Evolutionary conservation across 2,888 invertebrate genomes (phyloP).

Genomic region (Archaeoteleia sp.): DNA sequence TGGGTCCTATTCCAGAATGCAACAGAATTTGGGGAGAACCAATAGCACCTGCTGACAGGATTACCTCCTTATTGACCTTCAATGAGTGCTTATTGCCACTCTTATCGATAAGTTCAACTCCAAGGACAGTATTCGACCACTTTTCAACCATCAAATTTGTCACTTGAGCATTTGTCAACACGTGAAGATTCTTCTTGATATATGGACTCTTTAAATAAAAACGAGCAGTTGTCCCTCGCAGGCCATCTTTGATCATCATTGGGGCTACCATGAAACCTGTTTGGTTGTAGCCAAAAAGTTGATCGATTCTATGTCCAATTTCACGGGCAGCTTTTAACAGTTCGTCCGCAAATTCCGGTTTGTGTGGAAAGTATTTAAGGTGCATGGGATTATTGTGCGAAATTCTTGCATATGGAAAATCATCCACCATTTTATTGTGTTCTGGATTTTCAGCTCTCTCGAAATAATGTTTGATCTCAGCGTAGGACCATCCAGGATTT

Average conservation of each 20-base stretch:
- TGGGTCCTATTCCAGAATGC: constrained; percentile 77
- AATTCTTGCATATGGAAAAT: constrained; percentile 41
- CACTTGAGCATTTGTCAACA: constrained; percentile 76
- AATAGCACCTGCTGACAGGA: constrained; percentile 77
- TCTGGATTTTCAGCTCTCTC: constrained; percentile 76
- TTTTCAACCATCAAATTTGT: constrained; percentile 69
- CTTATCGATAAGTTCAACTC: constrained; percentile 75
- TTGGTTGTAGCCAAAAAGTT: constrained; percentile 63
- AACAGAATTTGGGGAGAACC: constrained; percentile 77
- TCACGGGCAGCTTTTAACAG: constrained; percentile 68
- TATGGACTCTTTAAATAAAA: constrained; percentile 75
- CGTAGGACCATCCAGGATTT: constrained; percentile 78
- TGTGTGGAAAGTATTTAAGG: constrained; percentile 68
- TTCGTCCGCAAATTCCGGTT: constrained; percentile 64
- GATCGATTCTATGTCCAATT: constrained; percentile 69
- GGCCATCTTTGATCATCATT: constrained; percentile 73
- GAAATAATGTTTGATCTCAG: constrained; percentile 75
- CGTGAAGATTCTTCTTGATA: constrained; percentile 74
- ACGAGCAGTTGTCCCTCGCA: constrained; percentile 76
- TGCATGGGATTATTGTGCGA: constrained; percentile 63
- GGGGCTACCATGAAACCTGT: constrained; percentile 75
- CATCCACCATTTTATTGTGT: constrained; percentile 58
- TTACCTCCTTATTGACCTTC: constrained; percentile 75
- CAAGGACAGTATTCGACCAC: constrained; percentile 77
- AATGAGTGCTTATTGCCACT: constrained; percentile 71